A percentile compares a stretch with the other conserved stretches of the same genome.
Evolutionary conservation across 2,888 invertebrate species (phyloP).

Genomic region (Agonopterix alstromeriana): DNA sequence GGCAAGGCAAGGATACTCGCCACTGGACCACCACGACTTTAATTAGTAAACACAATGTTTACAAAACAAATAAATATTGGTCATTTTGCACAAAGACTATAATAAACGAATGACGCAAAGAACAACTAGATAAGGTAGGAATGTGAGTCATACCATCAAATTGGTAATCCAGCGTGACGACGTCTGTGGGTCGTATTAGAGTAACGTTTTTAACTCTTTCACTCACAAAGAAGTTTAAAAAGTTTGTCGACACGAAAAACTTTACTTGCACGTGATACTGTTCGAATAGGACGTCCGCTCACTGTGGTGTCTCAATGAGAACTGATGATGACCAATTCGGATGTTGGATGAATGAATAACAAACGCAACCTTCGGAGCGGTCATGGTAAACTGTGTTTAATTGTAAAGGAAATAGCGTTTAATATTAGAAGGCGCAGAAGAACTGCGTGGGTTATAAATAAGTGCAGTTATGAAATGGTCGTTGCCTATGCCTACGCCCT

Average conservation of each 20-base stretch:
- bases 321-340: constrained; percentile 41
- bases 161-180: constrained; percentile 58
- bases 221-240: constrained; percentile 29
- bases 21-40: no score
- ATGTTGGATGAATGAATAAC: constrained; percentile 14
- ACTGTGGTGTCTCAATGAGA: constrained; percentile 26
- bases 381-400: constrained; percentile 34
- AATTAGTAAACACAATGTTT: background rate
- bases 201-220: constrained; percentile 5
- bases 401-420: constrained; percentile 15
- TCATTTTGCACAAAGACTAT: background rate
- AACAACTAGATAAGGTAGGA: constrained; percentile 1
- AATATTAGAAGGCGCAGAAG: constrained; percentile 16
- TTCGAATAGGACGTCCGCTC: constrained; percentile 28
- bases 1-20: no score
- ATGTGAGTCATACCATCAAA: constrained; percentile 39
- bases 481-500: background rate
- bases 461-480: constrained; percentile 22
- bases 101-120: constrained; percentile 5
- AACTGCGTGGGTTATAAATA: constrained; percentile 12
- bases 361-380: constrained; percentile 7
- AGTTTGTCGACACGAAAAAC: constrained; percentile 41
- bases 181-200: background rate
- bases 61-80: constrained; percentile 4
- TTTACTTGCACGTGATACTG: constrained; percentile 3